Evolutionary conservation across 2,797 vertebrate species (phyloP), one percentile per base, ranked within the genome.

Genomic region (Propithecus perrieri): DNA sequence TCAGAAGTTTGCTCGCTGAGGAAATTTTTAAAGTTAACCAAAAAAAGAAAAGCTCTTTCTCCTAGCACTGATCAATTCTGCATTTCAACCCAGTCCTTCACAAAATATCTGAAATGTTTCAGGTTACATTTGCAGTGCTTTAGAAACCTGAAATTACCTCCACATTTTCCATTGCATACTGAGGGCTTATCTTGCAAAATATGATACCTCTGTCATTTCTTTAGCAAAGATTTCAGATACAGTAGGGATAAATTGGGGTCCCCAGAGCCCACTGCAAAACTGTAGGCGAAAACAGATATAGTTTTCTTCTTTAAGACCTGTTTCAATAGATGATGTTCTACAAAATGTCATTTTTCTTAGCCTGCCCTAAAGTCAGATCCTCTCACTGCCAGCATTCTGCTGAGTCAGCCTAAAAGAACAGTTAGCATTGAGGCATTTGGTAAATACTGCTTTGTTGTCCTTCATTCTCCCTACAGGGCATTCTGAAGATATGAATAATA

Each of bases 401-500:
- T 38, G n/a, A 97, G 93, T 98, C 98, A 98, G 95, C 94, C 97
- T 97, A 97, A 98, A 98, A 98, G 97, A 93, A 96, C 97, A 98
- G 96, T 98, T 97, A 98, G 96, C 80, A 95, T 93, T 75, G 96
- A 96, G 93, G 78, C 94, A 96, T 97, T 97, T 95, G 90, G 96
- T 98, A 98, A 98, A 98, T 95, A 94, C 94, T 89, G 92, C 85
- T 98, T 98, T 97, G 94, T 94, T 98, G 97, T 97, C 94, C 96
- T 97, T 90, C 6, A 0, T 97, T 69, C 79, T 97, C 95, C 98
- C 98, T 97, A 94, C 93, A 97, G 97, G 97, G 98, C 96, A 98
- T 98, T 98, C 95, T 97, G 96, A 98, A 98, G 96, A 98, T 97
- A 98, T 97, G 97, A 98, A 98, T 98, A 98, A 91, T 98, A 98